Conservation (phyloP, 2,797 vertebrate genomes). For the Rhincodon typus region DNA sequence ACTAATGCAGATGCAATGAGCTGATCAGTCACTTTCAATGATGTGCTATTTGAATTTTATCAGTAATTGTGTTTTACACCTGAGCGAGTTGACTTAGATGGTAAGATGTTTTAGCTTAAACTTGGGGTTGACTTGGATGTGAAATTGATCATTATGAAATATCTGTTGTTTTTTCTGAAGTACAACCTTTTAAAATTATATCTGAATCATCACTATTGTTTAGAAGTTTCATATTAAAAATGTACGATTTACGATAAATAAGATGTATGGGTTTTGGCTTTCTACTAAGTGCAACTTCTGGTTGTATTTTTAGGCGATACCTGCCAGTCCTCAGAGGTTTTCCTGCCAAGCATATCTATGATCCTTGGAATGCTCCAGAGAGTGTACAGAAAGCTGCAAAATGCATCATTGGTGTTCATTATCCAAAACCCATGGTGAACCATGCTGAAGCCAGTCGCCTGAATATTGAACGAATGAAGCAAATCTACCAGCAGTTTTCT, state of each 20-base stretch:
- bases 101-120: too few relatives aligned
- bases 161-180: neutral
- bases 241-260: neutral
- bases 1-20: too few relatives aligned
- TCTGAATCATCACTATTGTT: neutral
- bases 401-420: conserved; percentile 82
- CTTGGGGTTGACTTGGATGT: too few relatives aligned
- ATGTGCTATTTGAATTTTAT: too few relatives aligned
- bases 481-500: conserved; percentile 91
- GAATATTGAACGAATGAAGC: conserved; percentile 93
- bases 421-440: conserved; percentile 89
- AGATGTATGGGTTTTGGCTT: neutral
- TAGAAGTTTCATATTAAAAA: neutral
- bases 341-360: conserved; percentile 88
- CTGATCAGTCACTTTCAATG: too few relatives aligned
- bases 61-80: too few relatives aligned
- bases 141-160: neutral
- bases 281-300: neutral
- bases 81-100: too few relatives aligned
- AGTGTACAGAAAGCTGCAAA: conserved; percentile 84
- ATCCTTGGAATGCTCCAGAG: conserved; percentile 91
- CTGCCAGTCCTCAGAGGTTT: conserved; percentile 81
- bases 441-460: conserved; percentile 83
- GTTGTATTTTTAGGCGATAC: conserved; percentile 66
- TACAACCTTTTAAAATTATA: neutral